These are phyloP conservation scores for Pogonus chalceus DNA, from an alignment of 1,140 invertebrate species.

Conservation along the genomic window DNA sequence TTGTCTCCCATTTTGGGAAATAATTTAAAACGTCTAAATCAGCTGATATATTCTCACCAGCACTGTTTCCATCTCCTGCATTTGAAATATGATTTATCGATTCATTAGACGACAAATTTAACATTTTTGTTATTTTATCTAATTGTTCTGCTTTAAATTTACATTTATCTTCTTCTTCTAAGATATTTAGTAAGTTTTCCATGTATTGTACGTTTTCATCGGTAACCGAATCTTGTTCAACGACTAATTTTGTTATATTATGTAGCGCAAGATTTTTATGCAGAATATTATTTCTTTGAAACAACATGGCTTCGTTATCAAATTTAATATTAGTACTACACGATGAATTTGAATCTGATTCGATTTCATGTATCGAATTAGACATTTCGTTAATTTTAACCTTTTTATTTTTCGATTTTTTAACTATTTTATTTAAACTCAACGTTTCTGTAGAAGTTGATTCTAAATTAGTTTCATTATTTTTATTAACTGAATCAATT, in stretches of 20 bases:
- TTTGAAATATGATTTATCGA: no score
- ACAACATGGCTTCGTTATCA: constrained; percentile 7
- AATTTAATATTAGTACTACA: constrained; percentile 10
- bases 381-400: constrained; percentile 3
- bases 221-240: constrained; percentile 3
- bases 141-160: constrained; percentile 1
- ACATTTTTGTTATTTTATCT: not conserved
- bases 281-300: constrained; percentile 14
- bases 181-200: constrained; percentile 14
- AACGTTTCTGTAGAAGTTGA: not conserved
- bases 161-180: not conserved
- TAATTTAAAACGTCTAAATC: not conserved
- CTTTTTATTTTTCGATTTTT: not conserved
- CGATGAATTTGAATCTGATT: not conserved
- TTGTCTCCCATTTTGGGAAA: no score
- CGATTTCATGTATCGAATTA: constrained; percentile 10
- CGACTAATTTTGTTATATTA: constrained; percentile 18
- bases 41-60: not conserved
- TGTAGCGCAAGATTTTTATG: constrained; percentile 22
- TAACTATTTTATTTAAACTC: not conserved
- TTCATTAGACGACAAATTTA: not conserved
- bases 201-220: constrained; percentile 6
- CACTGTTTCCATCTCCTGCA: no score
- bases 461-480: not conserved
- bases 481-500: no score